Evolutionary conservation across 2,888 invertebrate species (phyloP), one percentile per base, ranked within the genome.

Genomic region (Paralinhomoeus sp.): DNA sequence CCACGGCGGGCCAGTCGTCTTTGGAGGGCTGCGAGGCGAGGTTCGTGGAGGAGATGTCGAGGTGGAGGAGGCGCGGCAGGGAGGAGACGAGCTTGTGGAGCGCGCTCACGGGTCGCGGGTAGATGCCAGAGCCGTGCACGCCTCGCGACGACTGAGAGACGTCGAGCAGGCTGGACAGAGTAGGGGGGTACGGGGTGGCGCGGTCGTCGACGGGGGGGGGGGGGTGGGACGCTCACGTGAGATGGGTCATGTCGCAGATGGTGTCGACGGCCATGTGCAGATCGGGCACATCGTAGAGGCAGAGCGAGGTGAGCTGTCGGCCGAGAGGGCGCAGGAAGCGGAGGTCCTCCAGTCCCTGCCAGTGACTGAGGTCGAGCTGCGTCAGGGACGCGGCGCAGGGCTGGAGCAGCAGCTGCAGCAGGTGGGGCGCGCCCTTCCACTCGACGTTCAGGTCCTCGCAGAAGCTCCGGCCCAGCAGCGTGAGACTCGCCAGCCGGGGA

Each of bases 11-110:
- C 41, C 42, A 15, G 20, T 43, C 43, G 77, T 42, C 73, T 73
- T 18, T 75, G 73, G 40, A 87, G 83, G 21, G 54, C 17, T 54
- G 49, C 1, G 87, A 84, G 36, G 87, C 84, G 50, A 93, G 69
- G 69, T 93, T 89, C 20, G 91, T 91, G 17, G 87, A 87, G 3
- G 89, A 85, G 60, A 93, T 84, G 66, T 93, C 91, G 54, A 93
- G 67, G 23, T 80, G 80, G 37, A 73, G 73, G 47, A 93, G 67
- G 42, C 73, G 64, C 0, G 79, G 78, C 54, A 93, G 69, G 58
- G 70, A 74, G 42, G 71, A 70, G 15, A 87, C 75, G 34, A 93
- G 67, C 52, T 71, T 70, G 22, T 73, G 68, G 36, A 93, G 66
- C 27, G 75, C 68, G 49, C 73, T 70, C 65, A 78, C 80, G 2